Evolutionary conservation across 53 echinoderm and acorn worm species (phyloP).

Genomic region (Zoroaster sp.): DNA sequence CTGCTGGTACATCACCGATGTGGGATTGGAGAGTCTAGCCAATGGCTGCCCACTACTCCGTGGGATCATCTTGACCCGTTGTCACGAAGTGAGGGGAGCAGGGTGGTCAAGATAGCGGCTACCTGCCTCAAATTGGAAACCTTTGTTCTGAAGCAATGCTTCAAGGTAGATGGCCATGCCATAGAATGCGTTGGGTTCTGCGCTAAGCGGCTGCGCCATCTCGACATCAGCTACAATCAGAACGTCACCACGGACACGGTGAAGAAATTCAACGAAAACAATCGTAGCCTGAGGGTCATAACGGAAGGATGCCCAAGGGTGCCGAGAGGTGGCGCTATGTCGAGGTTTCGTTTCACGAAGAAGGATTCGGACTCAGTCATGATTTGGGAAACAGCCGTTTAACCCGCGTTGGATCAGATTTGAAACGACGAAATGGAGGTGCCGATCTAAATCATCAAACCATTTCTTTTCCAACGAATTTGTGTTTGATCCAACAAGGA

Average conservation of each 20-base stretch:
- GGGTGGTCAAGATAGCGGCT: slow-evolving; percentile 19
- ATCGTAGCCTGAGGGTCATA: slow-evolving; percentile 14
- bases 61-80: slow-evolving; percentile 52
- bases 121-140: slow-evolving; percentile 36
- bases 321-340: slow-evolving; percentile 13
- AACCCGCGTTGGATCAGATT: too few relatives aligned
- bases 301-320: slow-evolving; percentile 59
- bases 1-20: slow-evolving; percentile 61
- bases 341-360: slow-evolving; percentile 37
- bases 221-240: slow-evolving; percentile 66
- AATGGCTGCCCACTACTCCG: slow-evolving; percentile 21
- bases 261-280: not conserved
- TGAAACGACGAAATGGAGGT: too few relatives aligned
- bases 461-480: too few relatives aligned
- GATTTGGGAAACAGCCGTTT: slow-evolving; percentile 48
- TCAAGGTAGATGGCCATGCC: slow-evolving; percentile 57
- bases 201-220: slow-evolving; percentile 20
- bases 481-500: too few relatives aligned
- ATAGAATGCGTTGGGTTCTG: slow-evolving; percentile 49
- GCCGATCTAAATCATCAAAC: too few relatives aligned
- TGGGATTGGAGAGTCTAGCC: slow-evolving; percentile 32
- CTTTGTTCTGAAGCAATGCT: slow-evolving; percentile 45
- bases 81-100: slow-evolving; percentile 59
- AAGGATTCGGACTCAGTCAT: not conserved
- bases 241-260: slow-evolving; percentile 49